phyloP scores from a whole-genome alignment of 2,113 vertebrate species.

The Etheostoma spectabile region DNA sequence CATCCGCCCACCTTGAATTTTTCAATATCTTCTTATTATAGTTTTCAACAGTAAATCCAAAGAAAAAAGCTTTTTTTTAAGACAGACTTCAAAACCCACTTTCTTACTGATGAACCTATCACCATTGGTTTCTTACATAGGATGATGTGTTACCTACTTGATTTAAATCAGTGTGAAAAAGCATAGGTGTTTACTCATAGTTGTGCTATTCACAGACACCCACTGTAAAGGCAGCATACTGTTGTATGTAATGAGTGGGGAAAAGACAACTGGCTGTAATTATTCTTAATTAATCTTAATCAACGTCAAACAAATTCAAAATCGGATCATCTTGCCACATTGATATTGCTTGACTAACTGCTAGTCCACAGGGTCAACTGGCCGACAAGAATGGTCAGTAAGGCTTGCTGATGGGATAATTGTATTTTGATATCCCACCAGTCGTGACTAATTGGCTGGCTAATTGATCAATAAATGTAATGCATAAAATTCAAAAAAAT shows the following conservation, averaged over 20 bases:
- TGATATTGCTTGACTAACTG: constrained; percentile 20
- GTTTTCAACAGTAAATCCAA: constrained; percentile 8
- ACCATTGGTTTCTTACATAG: background rate
- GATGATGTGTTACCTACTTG: background rate
- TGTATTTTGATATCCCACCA: constrained; percentile 6
- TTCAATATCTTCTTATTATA: background rate
- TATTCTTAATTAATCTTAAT: background rate
- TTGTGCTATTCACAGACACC: background rate
- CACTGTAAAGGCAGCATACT: background rate
- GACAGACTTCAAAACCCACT: background rate
- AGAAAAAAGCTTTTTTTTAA: constrained; percentile 23
- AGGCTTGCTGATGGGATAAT: constrained; percentile 3
- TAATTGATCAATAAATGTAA: background rate
- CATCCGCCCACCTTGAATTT: constrained; percentile 3
- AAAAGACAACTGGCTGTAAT: background rate
- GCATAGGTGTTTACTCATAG: no score
- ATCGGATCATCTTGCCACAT: background rate
- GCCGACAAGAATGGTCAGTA: constrained; percentile 9
- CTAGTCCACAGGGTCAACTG: constrained; percentile 7
- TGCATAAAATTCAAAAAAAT: background rate
- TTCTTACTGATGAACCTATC: background rate
- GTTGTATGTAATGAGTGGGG: no score
- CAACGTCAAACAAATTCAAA: background rate
- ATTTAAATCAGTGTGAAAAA: background rate
- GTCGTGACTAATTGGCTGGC: background rate